Evolutionary conservation across 1,140 invertebrate genomes (phyloP).

Genomic region (Orussus abietinus): DNA sequence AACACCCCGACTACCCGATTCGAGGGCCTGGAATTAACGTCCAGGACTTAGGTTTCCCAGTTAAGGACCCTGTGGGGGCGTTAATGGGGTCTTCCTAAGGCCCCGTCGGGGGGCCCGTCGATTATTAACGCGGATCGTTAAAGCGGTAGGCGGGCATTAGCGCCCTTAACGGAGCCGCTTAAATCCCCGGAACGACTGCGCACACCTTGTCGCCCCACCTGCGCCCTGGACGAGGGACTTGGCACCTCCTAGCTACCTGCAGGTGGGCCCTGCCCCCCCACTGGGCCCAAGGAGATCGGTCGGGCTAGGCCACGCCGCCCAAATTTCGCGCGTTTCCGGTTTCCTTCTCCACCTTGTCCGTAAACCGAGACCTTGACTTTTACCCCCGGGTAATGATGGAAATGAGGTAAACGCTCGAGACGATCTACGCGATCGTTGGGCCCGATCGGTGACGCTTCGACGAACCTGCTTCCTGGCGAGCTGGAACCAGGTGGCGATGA

Average conservation of each 20-base stretch:
- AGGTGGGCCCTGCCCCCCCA: too few species aligned
- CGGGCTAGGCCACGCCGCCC: too few species aligned
- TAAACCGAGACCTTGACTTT: slow-evolving; percentile 2
- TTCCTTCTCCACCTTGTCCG: slow-evolving; percentile 1
- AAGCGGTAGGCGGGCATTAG: too few species aligned
- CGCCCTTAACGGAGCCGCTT: too few species aligned
- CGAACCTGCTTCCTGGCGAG: slow-evolving; percentile 84
- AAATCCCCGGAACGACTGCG: neutral
- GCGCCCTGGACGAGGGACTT: slow-evolving; percentile 27
- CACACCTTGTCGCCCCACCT: slow-evolving; percentile 21
- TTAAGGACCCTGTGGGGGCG: too few species aligned
- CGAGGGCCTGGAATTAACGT: too few species aligned
- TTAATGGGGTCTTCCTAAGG: too few species aligned
- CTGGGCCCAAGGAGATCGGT: too few species aligned
- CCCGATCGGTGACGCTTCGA: slow-evolving; percentile 6
- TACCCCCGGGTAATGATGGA: slow-evolving; percentile 18
- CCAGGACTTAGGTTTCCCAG: too few species aligned
- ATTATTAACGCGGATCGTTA: too few species aligned
- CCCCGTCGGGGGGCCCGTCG: too few species aligned
- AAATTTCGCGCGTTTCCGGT: neutral
- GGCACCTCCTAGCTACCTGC: slow-evolving; percentile 26
- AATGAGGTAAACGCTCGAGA: neutral
- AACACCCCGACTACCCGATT: too few species aligned
- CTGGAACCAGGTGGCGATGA: slow-evolving; percentile 91
- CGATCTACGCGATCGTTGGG: neutral